Evolutionary conservation across 2,888 invertebrate species (phyloP).

Genomic region (Mimumesa dahlbomi): DNA sequence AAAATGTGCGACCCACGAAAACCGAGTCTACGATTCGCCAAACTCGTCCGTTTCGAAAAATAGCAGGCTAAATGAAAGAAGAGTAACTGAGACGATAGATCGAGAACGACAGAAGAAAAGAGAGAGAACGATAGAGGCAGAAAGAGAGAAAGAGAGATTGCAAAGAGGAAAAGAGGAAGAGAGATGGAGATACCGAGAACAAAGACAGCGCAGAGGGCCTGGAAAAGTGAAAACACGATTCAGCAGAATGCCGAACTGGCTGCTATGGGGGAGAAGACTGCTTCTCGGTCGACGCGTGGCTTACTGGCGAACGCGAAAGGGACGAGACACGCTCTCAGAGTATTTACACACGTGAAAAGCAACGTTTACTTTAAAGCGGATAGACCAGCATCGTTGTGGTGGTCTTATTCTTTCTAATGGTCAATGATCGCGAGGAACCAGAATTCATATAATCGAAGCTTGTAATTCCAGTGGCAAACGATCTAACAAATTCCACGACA

Average conservation of each 20-base stretch:
- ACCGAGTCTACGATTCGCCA: slow-evolving; percentile 2
- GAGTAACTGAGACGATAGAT: no score
- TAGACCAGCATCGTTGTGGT: slow-evolving; percentile 21
- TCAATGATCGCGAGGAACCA: background rate
- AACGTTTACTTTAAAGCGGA: slow-evolving; percentile 60
- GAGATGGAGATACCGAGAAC: slow-evolving; percentile 4
- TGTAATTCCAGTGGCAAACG: no score
- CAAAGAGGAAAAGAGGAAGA: background rate
- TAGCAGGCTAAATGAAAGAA: no score
- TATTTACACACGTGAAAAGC: slow-evolving; percentile 57
- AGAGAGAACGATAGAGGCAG: background rate
- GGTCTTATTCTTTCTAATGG: slow-evolving; percentile 6
- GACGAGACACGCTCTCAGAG: slow-evolving; percentile 42
- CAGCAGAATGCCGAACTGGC: slow-evolving; percentile 12
- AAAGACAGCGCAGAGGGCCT: slow-evolving; percentile 11
- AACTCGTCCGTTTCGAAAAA: no score
- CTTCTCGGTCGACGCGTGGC: slow-evolving; percentile 30
- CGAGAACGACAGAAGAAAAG: no score
- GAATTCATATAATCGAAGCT: no score
- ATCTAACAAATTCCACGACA: slow-evolving; percentile 6
- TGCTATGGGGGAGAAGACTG: slow-evolving; percentile 18
- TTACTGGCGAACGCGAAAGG: slow-evolving; percentile 41
- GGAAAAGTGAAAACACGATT: slow-evolving; percentile 40
- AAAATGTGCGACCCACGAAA: background rate
- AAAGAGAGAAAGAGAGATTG: no score